Conservation (phyloP, 2,888 invertebrate species). For the Hemistola chrysoprasaria region DNA sequence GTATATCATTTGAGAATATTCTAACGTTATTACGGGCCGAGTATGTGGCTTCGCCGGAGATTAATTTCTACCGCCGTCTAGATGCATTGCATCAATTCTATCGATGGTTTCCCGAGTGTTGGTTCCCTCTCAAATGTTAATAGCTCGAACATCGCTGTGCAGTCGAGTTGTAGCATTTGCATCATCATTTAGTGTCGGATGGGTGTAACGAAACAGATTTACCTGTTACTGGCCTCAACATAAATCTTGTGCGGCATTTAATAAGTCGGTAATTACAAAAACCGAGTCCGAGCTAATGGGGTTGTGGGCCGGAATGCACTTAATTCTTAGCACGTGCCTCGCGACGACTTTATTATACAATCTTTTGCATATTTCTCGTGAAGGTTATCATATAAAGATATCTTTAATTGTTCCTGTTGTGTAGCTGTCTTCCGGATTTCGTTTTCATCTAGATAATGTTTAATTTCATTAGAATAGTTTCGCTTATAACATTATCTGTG, state of each 20-base stretch:
- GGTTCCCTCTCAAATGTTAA: conserved; percentile 12
- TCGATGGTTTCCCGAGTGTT: conserved; percentile 7
- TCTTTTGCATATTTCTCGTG: conserved; percentile 59
- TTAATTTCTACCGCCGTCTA: conserved; percentile 15
- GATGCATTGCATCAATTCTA: conserved; percentile 13
- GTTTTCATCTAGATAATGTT: too few species aligned
- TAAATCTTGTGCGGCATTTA: conserved; percentile 62
- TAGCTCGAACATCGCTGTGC: conserved; percentile 2
- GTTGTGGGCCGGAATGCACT: conserved; percentile 46
- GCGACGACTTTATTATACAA: conserved; percentile 67
- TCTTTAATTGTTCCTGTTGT: conserved; percentile 63
- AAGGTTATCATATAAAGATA: conserved; percentile 49
- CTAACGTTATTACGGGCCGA: conserved; percentile 22
- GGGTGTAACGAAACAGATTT: conserved; percentile 51
- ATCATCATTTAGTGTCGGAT: conserved; percentile 40
- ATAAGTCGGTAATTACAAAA: conserved; percentile 68
- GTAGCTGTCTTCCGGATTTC: conserved; percentile 61
- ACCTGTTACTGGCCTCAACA: conserved; percentile 47
- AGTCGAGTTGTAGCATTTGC: conserved; percentile 36
- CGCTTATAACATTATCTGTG: conserved; percentile 7
- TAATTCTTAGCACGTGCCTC: conserved; percentile 65
- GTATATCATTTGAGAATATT: conserved; percentile 26
- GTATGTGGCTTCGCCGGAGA: conserved; percentile 15
- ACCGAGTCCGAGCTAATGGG: conserved; percentile 49
- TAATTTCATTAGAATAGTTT: too few species aligned